Percentiles rank a stretch among this genome's conserved stretches.
phyloP scores from a whole-genome alignment of 1,140 invertebrate species.

The Alviniconcha marisindica region DNA sequence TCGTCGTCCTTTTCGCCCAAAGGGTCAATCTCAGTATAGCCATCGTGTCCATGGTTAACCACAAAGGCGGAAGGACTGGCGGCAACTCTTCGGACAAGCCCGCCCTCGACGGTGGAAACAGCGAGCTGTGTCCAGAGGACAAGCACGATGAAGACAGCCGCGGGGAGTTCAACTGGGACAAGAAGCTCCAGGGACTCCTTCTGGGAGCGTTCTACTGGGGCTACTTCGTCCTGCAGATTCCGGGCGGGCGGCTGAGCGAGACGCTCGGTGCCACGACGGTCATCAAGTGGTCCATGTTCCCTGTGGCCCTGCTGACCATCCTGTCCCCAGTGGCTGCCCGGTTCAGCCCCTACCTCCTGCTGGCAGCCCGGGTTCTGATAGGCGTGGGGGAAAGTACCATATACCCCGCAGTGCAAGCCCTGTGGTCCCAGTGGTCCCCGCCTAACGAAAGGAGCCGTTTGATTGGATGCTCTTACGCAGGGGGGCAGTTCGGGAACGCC shows the following conservation, averaged over 20 bases:
- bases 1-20: too few species aligned
- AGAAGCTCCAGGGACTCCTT: conserved; percentile 86
- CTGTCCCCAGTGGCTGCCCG: conserved; percentile 87
- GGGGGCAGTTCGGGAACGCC: too few species aligned
- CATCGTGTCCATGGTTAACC: too few species aligned
- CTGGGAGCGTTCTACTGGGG: conserved; percentile 92
- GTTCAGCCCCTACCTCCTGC: conserved; percentile 74
- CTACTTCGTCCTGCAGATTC: conserved; percentile 86
- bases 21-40: too few species aligned
- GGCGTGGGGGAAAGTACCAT: conserved; percentile 82
- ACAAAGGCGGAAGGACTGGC: too few species aligned
- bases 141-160: too few species aligned
- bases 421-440: conserved; percentile 77
- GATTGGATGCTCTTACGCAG: conserved; percentile 72
- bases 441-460: conserved; percentile 70
- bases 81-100: too few species aligned
- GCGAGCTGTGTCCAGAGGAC: too few species aligned
- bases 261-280: conserved; percentile 87
- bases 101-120: too few species aligned
- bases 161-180: conserved; percentile 89
- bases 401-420: conserved; percentile 90
- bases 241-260: conserved; percentile 85
- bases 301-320: conserved; percentile 88
- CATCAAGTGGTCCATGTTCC: conserved; percentile 87
- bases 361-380: conserved; percentile 74